Base-by-base conservation (phyloP, 2,113 vertebrate genomes). In the Regulus satrapa region DNA sequence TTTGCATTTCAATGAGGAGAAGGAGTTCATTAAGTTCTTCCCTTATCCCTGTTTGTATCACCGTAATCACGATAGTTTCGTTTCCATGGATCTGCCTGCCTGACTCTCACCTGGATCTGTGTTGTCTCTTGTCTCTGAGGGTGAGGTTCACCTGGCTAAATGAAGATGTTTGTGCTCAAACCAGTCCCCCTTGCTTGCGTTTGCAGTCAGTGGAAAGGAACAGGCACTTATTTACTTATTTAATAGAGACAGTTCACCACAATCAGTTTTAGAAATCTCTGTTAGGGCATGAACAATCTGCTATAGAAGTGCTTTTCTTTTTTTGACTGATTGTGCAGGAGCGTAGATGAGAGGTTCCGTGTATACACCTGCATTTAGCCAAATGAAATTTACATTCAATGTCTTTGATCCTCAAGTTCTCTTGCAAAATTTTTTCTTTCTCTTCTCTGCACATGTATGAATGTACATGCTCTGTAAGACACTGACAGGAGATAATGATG, bases 191-290 rank as follows among this genome's bases (percentile, higher is more conserved):
- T 7, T 7, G 46, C 55, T 64, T 74, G 72, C 2, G 4, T 92
- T 92, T 89, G 78, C 62, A 76, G 77, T 14, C 32, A 38, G 45
- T 75, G 66, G 78, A 82, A 85, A 88, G 67, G 58, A 92, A 54
- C 12, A 94, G 89, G 94, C 91, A 95, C 84, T 93, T 88, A 46
- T n/a, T 92, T 41, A 86, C 36, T 85, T 56, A 24, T 48, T 93
- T 52, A 31, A 20, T 12, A 41, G 45, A 51, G 46, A 25, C 32
- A 41, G 54, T 72, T 85, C 34, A 56, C 41, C 41, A 26, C 1
- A 1, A 69, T 78, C 52, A 28, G 45, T 73, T 93, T 56, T 89
- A 75, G 62, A 88, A 79, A 64, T 63, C 61, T 77, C 4, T 58
- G 36, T 61, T 76, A 49, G 87, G 40, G 20, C 48, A 67, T 63